phyloP scores from a whole-genome alignment of 2,113 vertebrate species.

The Campylomormyrus tamandua region DNA sequence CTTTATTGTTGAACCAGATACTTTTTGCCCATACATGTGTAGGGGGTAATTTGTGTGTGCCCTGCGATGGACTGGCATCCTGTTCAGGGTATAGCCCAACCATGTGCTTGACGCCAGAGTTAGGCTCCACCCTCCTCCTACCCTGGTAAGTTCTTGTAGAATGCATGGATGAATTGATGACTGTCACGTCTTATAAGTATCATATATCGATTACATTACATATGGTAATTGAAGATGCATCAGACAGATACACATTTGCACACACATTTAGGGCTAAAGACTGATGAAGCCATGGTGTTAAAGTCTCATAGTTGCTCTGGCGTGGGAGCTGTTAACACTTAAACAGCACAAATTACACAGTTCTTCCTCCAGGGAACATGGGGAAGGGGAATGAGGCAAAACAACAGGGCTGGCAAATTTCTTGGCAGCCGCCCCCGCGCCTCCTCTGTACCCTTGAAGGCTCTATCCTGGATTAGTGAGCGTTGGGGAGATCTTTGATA shows the following conservation, averaged over 20 bases:
- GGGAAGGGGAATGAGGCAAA: background rate
- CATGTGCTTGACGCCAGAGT: background rate
- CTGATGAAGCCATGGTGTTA: background rate
- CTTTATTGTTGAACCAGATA: background rate
- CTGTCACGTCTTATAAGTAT: background rate
- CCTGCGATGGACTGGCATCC: background rate
- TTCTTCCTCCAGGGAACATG: background rate
- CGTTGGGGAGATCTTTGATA: conserved; percentile 23
- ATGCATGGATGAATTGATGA: background rate
- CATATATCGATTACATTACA: background rate
- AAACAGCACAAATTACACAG: background rate
- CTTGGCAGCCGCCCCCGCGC: background rate
- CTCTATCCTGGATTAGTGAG: conserved; percentile 25
- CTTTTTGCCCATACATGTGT: background rate
- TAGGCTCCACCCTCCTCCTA: background rate
- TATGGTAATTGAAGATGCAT: background rate
- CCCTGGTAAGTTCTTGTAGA: background rate
- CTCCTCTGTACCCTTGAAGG: conserved; percentile 12
- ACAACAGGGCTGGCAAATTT: background rate
- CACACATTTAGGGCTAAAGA: background rate
- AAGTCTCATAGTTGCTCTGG: background rate
- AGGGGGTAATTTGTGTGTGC: background rate
- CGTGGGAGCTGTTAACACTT: background rate
- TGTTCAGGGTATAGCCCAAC: background rate
- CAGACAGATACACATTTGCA: background rate